Evolutionary conservation across 2,888 invertebrate genomes (phyloP), one percentile per base, ranked within the genome.

Genomic region (Watsonalla cultraria): DNA sequence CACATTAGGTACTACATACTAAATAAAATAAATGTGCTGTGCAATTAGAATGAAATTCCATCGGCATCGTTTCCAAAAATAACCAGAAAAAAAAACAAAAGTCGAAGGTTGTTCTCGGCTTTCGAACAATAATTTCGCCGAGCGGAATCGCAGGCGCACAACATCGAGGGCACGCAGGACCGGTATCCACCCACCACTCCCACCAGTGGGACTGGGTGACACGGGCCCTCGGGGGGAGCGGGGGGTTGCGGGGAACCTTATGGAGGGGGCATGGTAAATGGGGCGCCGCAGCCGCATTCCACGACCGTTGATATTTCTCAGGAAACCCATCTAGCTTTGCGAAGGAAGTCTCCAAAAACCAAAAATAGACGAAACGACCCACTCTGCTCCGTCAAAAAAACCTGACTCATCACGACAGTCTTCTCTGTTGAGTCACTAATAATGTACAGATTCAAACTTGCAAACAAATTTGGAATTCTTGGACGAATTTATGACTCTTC

Each of bases 271-370:
- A 66, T 68, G 72, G 78, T 74, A 86, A 85, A 86, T 86, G 74
- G 87, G 86, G 82, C 86, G 81, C 72, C 73, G 71, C 76, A 80
- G 76, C 80, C 78, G 80, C 84, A 86, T 84, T 86, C 85, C 83
- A 70, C 72, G 68, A 62, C 76, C 73, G 78, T 78, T 82, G 82
- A 82, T 83, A 83, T 79, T 68, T 80, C 76, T 74, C 74, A 74
- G 74, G 76, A 76, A 76, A 74, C 67, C 72, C 56, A 57, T 62
- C 54, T 57, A 57, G 54, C 54, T 59, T 37, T 14, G 14, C 15
- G 11, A 15, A 11, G 39, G 15, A 49, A 49, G 35, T 9, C 9
- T 48, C 7, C 6, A 24, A 24, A 5, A 5, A 5, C 33, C 33
- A 33, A 42, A 42, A 42, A 42, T 42, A 42, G 42, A 11, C 42